Evolutionary conservation across 2,797 vertebrate genomes (phyloP), one percentile per base, ranked within the genome.

Genomic region (Okamejei kenojei): DNA sequence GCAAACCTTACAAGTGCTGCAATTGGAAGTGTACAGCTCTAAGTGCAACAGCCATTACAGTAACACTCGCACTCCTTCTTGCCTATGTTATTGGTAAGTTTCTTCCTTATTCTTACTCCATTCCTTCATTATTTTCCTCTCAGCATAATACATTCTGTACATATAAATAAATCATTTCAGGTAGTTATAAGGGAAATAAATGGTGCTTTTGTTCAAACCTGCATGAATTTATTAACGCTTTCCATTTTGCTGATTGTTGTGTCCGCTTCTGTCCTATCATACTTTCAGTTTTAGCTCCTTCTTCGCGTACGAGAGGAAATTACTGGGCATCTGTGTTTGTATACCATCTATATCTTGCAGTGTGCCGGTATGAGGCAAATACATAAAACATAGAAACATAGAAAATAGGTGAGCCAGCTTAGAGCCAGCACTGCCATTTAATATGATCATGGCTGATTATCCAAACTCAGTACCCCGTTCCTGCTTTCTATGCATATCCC

Each of bases 1-100:
- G 98, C 97, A 99, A 99, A 97, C 98, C 98, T 74, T 98, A 99
- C 93, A 97, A 98, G 95, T 98, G 98, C 94, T 99, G 98, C 96
- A 99, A 98, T 95, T 99, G 98, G 98, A 99, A 99, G 95, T 99
- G 98, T 65, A 99, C 98, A 0, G 98, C 98, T 65, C 94, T 99
- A 96, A 98, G 98, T 0, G 98, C 98, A 8, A 98, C 98, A 0
- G 98, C 98, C 1, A 97, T 99, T 93, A 99, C 98, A 0, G 97
- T 99, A 94, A 98, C 98, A 15, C 95, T 99, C 95, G 98, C 98
- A 0, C 95, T 99, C 95, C 94, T 99, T 94, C 97, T 99, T 93
- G 97, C 98, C 94, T 99, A 99, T 86, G 98, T 99, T 94, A 98
- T 99, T 1, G 98, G 98, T 99, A 97, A 98, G 61, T 45, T 11